Percentiles rank a stretch among this genome's conserved stretches.
These are phyloP conservation scores for Caenorhabditis parvicauda DNA, from an alignment of 2,888 invertebrate genomes.

Conservation along the genomic window DNA sequence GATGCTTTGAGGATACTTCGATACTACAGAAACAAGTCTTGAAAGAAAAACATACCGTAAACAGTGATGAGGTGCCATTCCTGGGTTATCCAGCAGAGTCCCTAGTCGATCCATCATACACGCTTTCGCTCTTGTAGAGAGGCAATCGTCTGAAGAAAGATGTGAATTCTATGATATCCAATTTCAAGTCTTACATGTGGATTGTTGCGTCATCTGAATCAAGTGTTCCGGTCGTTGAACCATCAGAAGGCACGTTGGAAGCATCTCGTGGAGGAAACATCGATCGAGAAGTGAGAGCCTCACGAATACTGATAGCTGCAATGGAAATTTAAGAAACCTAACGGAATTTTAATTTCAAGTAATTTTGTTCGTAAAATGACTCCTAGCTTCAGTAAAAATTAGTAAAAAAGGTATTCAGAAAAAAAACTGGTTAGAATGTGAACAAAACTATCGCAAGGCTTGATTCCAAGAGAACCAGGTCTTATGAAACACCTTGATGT, in stretches of 20 bases:
- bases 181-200: slow-evolving; percentile 50
- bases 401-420: too few species aligned
- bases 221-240: slow-evolving; percentile 57
- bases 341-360: too few species aligned
- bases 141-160: slow-evolving; percentile 55
- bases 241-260: slow-evolving; percentile 59
- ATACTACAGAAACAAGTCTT: not conserved
- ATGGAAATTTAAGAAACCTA: too few species aligned
- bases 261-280: slow-evolving; percentile 62
- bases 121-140: slow-evolving; percentile 56
- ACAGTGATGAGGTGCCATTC: slow-evolving; percentile 57
- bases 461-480: too few species aligned
- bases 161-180: not conserved
- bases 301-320: slow-evolving; percentile 60
- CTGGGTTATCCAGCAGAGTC: slow-evolving; percentile 47
- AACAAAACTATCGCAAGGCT: too few species aligned
- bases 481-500: too few species aligned
- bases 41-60: slow-evolving; percentile 38
- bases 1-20: too few species aligned
- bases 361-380: too few species aligned
- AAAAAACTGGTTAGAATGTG: too few species aligned
- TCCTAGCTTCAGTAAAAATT: too few species aligned
- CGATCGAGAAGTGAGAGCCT: slow-evolving; percentile 60
- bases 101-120: slow-evolving; percentile 61
- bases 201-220: slow-evolving; percentile 62